Conservation (phyloP, 2,113 vertebrate species). For the Phyllopteryx taeniolatus region DNA sequence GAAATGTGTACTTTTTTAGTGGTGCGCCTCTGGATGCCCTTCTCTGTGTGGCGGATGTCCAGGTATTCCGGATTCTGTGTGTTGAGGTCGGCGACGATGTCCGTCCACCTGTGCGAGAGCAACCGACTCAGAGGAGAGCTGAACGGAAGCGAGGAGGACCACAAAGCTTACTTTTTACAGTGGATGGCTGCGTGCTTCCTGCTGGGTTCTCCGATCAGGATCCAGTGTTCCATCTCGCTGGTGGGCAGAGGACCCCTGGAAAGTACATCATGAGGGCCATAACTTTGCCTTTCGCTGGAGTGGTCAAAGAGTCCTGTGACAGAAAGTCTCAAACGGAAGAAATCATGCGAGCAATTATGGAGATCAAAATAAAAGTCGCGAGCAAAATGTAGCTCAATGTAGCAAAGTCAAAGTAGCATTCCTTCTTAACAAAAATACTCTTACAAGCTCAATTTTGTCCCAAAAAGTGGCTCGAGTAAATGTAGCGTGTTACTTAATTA, state of each 20-base stretch:
- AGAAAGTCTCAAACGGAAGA: too few species aligned
- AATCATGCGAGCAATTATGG: too few species aligned
- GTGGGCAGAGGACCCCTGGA: conserved; percentile 79
- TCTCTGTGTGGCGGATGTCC: conserved; percentile 94
- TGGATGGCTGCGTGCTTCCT: conserved; percentile 97
- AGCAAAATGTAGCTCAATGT: too few species aligned
- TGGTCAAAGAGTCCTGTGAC: too few species aligned
- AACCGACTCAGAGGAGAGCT: background rate
- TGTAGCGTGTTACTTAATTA: conserved; percentile 29
- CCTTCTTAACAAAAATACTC: too few species aligned
- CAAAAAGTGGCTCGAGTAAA: background rate
- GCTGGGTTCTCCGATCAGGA: conserved; percentile 96
- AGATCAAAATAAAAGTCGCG: too few species aligned
- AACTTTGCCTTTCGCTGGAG: background rate
- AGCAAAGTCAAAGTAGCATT: too few species aligned
- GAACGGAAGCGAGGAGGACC: background rate
- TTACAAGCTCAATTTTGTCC: too few species aligned
- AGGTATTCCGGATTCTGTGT: conserved; percentile 97
- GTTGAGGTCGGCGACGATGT: conserved; percentile 94
- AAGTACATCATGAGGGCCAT: background rate
- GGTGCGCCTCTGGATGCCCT: conserved; percentile 92
- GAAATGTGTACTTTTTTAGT: conserved; percentile 86
- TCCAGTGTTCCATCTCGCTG: conserved; percentile 94
- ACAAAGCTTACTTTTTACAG: conserved; percentile 87
- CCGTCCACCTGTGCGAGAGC: conserved; percentile 80